phyloP scores from a whole-genome alignment of 1,140 invertebrate species.

The Drosophila tropicalis region DNA sequence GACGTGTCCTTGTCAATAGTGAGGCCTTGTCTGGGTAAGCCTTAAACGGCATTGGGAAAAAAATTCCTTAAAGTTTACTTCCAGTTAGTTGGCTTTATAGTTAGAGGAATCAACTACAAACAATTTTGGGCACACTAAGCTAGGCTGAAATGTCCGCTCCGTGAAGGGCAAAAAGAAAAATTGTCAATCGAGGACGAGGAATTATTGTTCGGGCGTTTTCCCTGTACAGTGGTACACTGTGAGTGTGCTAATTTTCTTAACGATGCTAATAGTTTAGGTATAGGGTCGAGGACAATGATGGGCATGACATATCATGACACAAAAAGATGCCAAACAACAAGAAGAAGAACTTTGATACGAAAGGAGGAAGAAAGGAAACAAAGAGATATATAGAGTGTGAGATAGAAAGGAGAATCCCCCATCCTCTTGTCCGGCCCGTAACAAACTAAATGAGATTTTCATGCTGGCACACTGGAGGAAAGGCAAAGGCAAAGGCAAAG shows the following conservation, averaged over 20 bases:
- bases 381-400: neutral
- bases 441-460: conserved; percentile 55
- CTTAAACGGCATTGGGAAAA: neutral
- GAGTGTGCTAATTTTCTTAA: conserved; percentile 60
- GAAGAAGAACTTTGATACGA: conserved; percentile 13
- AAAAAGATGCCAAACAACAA: conserved; percentile 13
- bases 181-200: conserved; percentile 6
- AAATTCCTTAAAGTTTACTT: conserved; percentile 17
- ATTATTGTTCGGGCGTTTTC: neutral
- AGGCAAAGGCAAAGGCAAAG: conserved; percentile 15
- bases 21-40: neutral
- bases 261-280: conserved; percentile 55
- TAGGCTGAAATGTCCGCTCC: neutral
- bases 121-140: neutral
- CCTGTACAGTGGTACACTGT: conserved; percentile 9
- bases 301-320: conserved; percentile 33
- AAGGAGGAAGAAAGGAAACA: conserved; percentile 1
- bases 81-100: conserved; percentile 1
- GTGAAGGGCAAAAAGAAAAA: conserved; percentile 36
- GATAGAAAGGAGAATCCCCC: neutral
- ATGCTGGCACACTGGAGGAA: conserved; percentile 26
- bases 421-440: neutral
- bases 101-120: too few relatives aligned
- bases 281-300: conserved; percentile 23
- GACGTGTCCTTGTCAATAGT: conserved; percentile 23